phyloP scores from a whole-genome alignment of 2,888 invertebrate species.

The Hirtodrosophila duncani region DNA sequence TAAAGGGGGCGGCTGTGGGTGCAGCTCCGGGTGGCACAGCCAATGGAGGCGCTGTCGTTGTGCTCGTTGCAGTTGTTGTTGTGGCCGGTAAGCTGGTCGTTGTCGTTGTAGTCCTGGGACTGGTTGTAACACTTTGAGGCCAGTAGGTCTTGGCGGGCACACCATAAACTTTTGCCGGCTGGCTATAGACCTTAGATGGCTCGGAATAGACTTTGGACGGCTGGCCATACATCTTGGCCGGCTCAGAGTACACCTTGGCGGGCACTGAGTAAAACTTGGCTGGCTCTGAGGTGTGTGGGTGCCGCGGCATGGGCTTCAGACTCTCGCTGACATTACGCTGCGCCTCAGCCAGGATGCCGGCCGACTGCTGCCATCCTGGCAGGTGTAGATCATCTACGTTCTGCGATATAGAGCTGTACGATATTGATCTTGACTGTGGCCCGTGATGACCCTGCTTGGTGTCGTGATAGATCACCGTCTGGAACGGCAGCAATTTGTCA shows the following conservation, averaged over 20 bases:
- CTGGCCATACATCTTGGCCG: constrained; percentile 80
- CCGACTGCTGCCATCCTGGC: constrained; percentile 65
- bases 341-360: constrained; percentile 72
- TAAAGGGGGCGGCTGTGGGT: constrained; percentile 52
- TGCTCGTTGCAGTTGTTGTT: constrained; percentile 10
- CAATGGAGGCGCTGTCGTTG: too few relatives aligned
- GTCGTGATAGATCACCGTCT: constrained; percentile 80
- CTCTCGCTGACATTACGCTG: constrained; percentile 76
- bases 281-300: constrained; percentile 81
- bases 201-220: constrained; percentile 82
- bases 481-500: constrained; percentile 79
- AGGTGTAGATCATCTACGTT: constrained; percentile 72
- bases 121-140: constrained; percentile 71
- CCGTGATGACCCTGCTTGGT: constrained; percentile 72
- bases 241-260: constrained; percentile 80
- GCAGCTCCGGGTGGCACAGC: constrained; percentile 44
- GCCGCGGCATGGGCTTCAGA: constrained; percentile 77
- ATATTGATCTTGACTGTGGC: constrained; percentile 79
- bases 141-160: constrained; percentile 80
- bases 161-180: constrained; percentile 81
- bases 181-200: constrained; percentile 81
- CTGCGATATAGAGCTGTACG: constrained; percentile 80
- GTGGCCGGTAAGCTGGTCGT: background rate
- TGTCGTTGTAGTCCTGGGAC: too few relatives aligned
- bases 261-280: constrained; percentile 81